phyloP scores from a whole-genome alignment of 2,113 vertebrate species.

The Spea bombifrons region DNA sequence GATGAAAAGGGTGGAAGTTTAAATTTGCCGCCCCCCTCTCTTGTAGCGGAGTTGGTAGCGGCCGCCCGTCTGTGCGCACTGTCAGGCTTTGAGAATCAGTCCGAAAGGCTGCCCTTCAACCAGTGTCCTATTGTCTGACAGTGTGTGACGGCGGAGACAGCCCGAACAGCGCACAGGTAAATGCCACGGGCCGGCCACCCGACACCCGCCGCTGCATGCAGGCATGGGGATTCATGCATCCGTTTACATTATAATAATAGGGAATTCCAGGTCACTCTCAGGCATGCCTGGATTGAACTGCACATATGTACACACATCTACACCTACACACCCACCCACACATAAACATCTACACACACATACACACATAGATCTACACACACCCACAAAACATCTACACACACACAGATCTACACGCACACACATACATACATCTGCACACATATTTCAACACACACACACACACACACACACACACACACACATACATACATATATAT shows the following conservation, averaged over 20 bases:
- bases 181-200: background rate
- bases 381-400: background rate
- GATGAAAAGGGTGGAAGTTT: no score
- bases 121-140: slow-evolving; percentile 34
- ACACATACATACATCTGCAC: background rate
- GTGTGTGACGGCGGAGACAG: slow-evolving; percentile 34
- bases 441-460: no score
- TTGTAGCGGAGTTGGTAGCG: background rate
- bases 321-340: no score
- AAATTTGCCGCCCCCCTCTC: background rate
- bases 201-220: background rate
- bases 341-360: no score
- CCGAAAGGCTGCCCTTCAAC: slow-evolving; percentile 22
- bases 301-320: no score
- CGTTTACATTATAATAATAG: no score
- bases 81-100: slow-evolving; percentile 3
- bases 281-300: no score
- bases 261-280: no score
- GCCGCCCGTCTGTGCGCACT: background rate
- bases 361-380: background rate
- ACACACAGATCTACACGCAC: background rate
- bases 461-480: no score
- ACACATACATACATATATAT: no score
- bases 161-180: slow-evolving; percentile 37
- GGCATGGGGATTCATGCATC: no score